Percentiles rank a stretch among this genome's conserved stretches.
phyloP scores from a whole-genome alignment of 2,888 invertebrate species.

The Aphodius sticticus region DNA sequence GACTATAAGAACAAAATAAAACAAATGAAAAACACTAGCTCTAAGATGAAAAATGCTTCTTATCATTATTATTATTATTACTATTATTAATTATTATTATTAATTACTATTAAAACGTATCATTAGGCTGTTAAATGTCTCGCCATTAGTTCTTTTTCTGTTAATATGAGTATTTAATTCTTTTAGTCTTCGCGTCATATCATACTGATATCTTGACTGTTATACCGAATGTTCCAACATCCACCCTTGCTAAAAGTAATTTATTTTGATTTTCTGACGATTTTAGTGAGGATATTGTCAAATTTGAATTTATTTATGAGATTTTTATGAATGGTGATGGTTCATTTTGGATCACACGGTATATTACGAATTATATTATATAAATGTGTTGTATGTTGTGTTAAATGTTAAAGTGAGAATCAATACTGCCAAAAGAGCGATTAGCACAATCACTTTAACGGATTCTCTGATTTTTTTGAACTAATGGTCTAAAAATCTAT shows the following conservation, averaged over 20 bases:
- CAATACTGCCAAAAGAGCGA: neutral
- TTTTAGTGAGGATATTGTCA: too few relatives aligned
- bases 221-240: neutral
- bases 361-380: neutral
- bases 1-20: constrained; percentile 46
- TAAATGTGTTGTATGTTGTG: neutral
- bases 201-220: neutral
- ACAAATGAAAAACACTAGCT: constrained; percentile 55
- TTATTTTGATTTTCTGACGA: too few relatives aligned
- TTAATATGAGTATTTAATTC: neutral
- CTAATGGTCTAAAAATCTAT: neutral
- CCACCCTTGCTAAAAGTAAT: neutral
- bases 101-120: neutral
- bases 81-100: constrained; percentile 21
- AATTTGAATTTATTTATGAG: too few relatives aligned
- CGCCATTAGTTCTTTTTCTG: neutral
- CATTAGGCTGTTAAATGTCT: constrained; percentile 4
- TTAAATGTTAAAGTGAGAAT: neutral
- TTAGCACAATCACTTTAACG: constrained; percentile 4
- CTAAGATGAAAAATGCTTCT: constrained; percentile 44
- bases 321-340: neutral
- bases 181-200: neutral
- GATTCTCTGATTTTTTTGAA: neutral
- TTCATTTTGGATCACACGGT: neutral
- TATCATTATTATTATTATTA: constrained; percentile 12